Evolutionary conservation across 1,140 invertebrate species (phyloP).

Genomic region (Trichonephila inaurata): DNA sequence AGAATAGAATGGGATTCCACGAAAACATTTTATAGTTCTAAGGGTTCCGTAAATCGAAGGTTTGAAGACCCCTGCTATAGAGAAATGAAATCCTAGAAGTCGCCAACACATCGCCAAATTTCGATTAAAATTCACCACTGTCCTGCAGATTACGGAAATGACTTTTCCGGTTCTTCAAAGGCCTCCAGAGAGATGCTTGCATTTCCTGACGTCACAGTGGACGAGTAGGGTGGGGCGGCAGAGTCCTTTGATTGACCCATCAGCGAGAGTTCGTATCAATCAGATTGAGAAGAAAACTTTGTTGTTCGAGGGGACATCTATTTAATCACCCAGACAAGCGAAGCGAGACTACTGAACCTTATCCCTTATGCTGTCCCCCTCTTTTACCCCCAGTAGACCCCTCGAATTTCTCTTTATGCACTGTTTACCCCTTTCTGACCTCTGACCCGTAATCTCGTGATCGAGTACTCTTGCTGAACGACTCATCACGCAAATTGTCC

Average conservation of each 20-base stretch:
- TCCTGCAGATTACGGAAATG: constrained; percentile 38
- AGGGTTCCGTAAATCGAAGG: too few species aligned
- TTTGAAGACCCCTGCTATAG: too few species aligned
- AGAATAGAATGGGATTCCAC: too few species aligned
- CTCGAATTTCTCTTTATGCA: constrained; percentile 40
- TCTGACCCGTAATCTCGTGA: constrained; percentile 16
- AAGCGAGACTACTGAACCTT: constrained; percentile 18
- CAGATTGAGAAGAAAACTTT: constrained; percentile 38
- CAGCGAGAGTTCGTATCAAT: constrained; percentile 22
- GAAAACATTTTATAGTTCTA: too few species aligned
- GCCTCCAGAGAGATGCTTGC: background rate
- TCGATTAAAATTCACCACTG: background rate
- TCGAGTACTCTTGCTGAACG: background rate
- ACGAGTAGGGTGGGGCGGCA: background rate
- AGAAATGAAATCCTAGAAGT: background rate
- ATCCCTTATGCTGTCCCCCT: background rate
- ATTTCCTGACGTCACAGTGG: constrained; percentile 34
- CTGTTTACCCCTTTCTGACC: constrained; percentile 46
- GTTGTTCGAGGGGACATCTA: constrained; percentile 4
- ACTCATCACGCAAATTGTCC: constrained; percentile 27
- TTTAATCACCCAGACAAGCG: constrained; percentile 38
- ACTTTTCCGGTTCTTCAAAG: background rate
- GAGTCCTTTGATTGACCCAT: constrained; percentile 40
- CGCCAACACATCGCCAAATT: background rate
- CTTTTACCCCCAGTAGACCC: background rate